Percentiles rank a stretch among this genome's conserved stretches.
Evolutionary conservation across 2,888 invertebrate genomes (phyloP).

Genomic region (Cephonodes hylas): DNA sequence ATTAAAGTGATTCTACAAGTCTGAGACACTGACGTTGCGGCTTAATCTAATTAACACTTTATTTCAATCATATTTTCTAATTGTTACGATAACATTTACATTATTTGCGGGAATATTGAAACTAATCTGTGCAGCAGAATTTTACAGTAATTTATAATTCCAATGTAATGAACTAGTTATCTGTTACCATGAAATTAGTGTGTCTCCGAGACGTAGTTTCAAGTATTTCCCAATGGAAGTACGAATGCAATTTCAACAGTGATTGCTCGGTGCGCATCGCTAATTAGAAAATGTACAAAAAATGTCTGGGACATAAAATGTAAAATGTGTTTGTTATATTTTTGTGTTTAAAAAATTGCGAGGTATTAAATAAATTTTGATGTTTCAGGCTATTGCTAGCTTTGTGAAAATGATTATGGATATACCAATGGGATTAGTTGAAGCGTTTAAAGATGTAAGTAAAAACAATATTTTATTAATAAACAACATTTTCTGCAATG

Average conservation of each 20-base stretch:
- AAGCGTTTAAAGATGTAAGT: constrained; percentile 59
- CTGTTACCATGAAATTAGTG: not conserved
- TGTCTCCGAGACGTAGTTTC: not conserved
- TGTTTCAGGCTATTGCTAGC: constrained; percentile 48
- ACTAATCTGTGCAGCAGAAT: too few species aligned
- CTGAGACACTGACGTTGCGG: too few species aligned
- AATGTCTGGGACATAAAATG: too few species aligned
- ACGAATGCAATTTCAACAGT: not conserved
- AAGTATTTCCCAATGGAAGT: not conserved
- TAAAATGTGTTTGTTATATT: not conserved
- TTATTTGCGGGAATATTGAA: not conserved
- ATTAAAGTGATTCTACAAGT: too few species aligned
- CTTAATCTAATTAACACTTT: too few species aligned
- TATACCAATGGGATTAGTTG: constrained; percentile 53
- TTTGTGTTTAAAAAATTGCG: not conserved
- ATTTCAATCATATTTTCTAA: not conserved
- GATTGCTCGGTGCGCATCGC: not conserved
- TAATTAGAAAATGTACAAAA: not conserved
- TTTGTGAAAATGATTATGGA: constrained; percentile 54
- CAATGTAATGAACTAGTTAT: too few species aligned
- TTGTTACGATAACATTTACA: not conserved
- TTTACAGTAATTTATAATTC: too few species aligned
- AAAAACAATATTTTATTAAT: not conserved
- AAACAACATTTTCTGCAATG: too few species aligned
- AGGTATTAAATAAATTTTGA: not conserved